phyloP scores from a whole-genome alignment of 2,113 vertebrate species.

The Myanophis thanlyinensis region DNA sequence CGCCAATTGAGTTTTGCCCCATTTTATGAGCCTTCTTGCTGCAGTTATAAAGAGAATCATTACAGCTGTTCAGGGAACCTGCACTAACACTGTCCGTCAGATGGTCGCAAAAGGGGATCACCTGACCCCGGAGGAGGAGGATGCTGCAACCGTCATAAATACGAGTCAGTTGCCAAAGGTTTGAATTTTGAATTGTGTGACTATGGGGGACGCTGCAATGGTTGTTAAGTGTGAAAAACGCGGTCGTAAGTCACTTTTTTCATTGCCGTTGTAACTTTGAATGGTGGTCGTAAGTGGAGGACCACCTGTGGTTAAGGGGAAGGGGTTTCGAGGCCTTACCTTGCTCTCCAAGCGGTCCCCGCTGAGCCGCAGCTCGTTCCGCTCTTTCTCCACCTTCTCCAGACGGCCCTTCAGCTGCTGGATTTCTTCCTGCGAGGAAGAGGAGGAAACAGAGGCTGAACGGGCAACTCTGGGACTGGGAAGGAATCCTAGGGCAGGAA shows the following conservation, averaged over 20 bases:
- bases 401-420: conserved; percentile 87
- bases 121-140: too few species aligned
- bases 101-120: too few species aligned
- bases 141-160: not conserved
- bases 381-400: conserved; percentile 93
- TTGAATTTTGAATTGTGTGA: not conserved
- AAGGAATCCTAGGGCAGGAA: not conserved
- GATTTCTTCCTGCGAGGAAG: conserved; percentile 85
- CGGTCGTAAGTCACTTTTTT: not conserved
- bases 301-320: too few species aligned
- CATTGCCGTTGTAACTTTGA: not conserved
- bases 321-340: conserved; percentile 66
- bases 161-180: not conserved
- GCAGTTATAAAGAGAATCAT: too few species aligned
- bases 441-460: too few species aligned
- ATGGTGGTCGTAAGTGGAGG: not conserved
- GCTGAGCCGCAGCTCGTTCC: conserved; percentile 91
- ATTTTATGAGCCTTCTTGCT: not conserved
- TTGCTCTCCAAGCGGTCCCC: conserved; percentile 91
- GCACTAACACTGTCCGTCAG: not conserved
- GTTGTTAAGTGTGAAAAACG: not conserved
- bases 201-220: accelerated
- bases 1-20: not conserved
- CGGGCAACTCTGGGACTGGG: not conserved
- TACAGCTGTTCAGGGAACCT: too few species aligned